These are phyloP conservation scores for Onchidella celtica DNA, from an alignment of 2,888 invertebrate species.

Conservation along the genomic window DNA sequence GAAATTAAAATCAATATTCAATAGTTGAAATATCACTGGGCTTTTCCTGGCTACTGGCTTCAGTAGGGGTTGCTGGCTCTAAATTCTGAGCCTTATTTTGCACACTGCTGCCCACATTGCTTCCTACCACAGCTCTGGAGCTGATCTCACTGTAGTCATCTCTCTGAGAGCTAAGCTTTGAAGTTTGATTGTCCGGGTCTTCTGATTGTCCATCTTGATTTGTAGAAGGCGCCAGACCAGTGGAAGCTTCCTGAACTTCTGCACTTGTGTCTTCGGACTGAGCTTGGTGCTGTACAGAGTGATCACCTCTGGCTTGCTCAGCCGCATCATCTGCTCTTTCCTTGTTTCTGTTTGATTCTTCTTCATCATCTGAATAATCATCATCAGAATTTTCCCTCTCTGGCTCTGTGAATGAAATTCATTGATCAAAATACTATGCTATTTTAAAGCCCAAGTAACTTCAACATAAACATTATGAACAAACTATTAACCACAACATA, in stretches of 20 bases:
- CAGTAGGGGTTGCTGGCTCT: background rate
- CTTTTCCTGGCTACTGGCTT: slow-evolving; percentile 20
- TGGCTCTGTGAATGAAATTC: background rate
- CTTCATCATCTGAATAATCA: slow-evolving; percentile 43
- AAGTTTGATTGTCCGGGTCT: background rate
- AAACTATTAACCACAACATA: too few species aligned
- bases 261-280: background rate
- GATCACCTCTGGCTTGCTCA: background rate
- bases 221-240: background rate
- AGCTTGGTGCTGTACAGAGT: background rate
- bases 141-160: background rate
- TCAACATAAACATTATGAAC: too few species aligned
- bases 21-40: slow-evolving; percentile 18
- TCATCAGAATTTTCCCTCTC: slow-evolving; percentile 45
- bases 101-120: background rate
- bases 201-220: background rate
- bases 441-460: too few species aligned
- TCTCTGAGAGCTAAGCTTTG: background rate
- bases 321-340: too few species aligned
- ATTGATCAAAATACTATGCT: too few species aligned
- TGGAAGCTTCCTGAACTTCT: background rate
- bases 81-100: background rate
- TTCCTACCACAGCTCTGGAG: background rate
- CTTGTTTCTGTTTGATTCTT: background rate
- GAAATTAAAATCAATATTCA: too few species aligned